These are phyloP conservation scores for Sycobia sp. DNA, from an alignment of 1,140 invertebrate genomes.

Conservation along the genomic window DNA sequence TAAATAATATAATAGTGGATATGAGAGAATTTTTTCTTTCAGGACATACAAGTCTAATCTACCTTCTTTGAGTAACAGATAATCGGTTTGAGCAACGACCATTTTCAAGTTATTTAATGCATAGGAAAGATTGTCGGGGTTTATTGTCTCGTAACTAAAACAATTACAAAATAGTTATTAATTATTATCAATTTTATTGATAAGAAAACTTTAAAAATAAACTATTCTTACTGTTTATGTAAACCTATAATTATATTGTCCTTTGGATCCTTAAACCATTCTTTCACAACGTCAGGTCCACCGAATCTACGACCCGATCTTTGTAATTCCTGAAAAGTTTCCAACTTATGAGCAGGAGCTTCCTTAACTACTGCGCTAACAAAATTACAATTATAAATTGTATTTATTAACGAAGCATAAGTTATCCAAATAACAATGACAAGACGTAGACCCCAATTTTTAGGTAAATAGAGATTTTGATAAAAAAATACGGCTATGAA, in stretches of 20 bases:
- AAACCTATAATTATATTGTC: neutral
- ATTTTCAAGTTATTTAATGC: neutral
- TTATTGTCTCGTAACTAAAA: conserved; percentile 4
- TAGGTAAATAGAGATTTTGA: neutral
- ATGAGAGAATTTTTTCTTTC: neutral
- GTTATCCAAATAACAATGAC: neutral
- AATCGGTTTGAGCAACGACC: neutral
- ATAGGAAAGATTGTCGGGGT: neutral
- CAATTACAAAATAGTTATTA: too few relatives aligned
- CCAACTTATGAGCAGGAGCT: neutral
- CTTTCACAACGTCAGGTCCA: neutral
- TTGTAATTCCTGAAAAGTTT: neutral
- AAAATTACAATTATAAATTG: conserved; percentile 10
- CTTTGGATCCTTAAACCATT: neutral
- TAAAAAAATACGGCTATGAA: neutral
- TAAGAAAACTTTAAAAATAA: neutral
- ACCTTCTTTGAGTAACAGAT: neutral
- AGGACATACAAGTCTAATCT: neutral
- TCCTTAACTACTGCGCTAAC: neutral
- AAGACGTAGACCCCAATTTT: neutral
- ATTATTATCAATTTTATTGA: neutral
- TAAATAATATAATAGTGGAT: conserved; percentile 6
- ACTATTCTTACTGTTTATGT: neutral
- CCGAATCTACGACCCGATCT: neutral
- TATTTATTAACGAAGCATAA: conserved; percentile 3